Percentiles rank a stretch among this genome's conserved stretches.
phyloP scores from a whole-genome alignment of 2,797 vertebrate species.

The Hephaestus fuliginosus region DNA sequence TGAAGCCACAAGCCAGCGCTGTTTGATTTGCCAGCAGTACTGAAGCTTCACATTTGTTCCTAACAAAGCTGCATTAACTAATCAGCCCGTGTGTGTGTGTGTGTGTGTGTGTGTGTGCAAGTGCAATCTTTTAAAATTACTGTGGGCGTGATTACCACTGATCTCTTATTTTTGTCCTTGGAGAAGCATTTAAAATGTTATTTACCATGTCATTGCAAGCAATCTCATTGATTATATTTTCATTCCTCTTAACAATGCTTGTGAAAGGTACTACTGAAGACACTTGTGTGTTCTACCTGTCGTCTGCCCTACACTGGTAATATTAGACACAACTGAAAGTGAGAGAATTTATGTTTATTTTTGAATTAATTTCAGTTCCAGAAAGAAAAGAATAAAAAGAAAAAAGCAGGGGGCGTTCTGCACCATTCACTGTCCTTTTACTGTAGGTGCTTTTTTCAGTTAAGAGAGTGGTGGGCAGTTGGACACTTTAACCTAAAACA shows the following conservation, averaged over 20 bases:
- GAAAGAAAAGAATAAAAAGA: constrained; percentile 31
- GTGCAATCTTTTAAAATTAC: constrained; percentile 57
- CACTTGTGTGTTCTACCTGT: background rate
- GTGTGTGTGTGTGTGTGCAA: constrained; percentile 11
- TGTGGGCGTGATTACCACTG: constrained; percentile 30
- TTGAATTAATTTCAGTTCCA: constrained; percentile 25
- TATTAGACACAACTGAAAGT: background rate
- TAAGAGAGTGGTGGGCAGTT: constrained; percentile 80
- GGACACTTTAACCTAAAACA: constrained; percentile 84
- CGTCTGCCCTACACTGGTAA: no score
- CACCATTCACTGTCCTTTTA: constrained; percentile 60
- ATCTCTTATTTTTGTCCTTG: constrained; percentile 39
- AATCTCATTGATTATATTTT: constrained; percentile 43
- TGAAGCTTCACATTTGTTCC: constrained; percentile 73
- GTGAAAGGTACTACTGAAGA: constrained; percentile 16
- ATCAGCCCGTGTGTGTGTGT: constrained; percentile 27
- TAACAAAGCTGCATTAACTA: constrained; percentile 72
- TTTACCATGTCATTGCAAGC: constrained; percentile 45
- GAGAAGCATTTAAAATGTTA: constrained; percentile 45
- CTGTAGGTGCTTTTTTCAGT: constrained; percentile 51
- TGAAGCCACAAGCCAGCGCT: constrained; percentile 69
- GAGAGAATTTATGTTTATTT: constrained; percentile 7
- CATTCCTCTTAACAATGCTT: background rate
- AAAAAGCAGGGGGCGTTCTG: constrained; percentile 6
- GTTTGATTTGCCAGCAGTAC: constrained; percentile 76